A percentile compares a stretch with the other conserved stretches of the same genome.
Conservation (phyloP, 2,888 invertebrate genomes). For the Malthinus seriepunctatus region DNA sequence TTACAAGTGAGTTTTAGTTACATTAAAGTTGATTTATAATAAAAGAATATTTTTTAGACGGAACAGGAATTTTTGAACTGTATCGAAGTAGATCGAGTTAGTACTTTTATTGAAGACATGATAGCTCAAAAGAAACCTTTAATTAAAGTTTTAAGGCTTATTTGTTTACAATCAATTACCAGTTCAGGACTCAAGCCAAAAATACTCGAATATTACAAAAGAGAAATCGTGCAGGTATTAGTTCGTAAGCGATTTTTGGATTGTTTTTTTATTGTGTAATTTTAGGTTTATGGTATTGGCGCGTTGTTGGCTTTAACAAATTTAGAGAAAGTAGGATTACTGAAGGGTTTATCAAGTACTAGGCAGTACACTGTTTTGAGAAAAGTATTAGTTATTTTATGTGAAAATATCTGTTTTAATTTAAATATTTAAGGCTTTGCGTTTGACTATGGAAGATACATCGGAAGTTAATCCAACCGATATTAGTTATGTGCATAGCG, state of each 20-base stretch:
- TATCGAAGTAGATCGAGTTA: slow-evolving; percentile 87
- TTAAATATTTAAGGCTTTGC: slow-evolving; percentile 62
- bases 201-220: slow-evolving; percentile 69
- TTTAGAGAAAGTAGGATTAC: slow-evolving; percentile 83
- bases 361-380: slow-evolving; percentile 76
- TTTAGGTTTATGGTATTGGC: slow-evolving; percentile 84
- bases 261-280: not conserved
- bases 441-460: slow-evolving; percentile 86
- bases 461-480: slow-evolving; percentile 83
- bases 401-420: not conserved
- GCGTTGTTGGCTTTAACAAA: slow-evolving; percentile 81
- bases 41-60: slow-evolving; percentile 49
- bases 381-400: slow-evolving; percentile 58
- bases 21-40: not conserved
- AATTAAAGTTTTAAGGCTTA: slow-evolving; percentile 81
- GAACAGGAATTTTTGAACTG: slow-evolving; percentile 94
- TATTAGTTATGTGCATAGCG: slow-evolving; percentile 89
- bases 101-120: slow-evolving; percentile 88
- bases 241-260: not conserved
- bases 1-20: slow-evolving; percentile 42
- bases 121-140: slow-evolving; percentile 85
- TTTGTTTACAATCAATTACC: slow-evolving; percentile 91
- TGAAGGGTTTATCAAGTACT: slow-evolving; percentile 73
- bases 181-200: slow-evolving; percentile 93
- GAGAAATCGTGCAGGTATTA: slow-evolving; percentile 59